A percentile compares a stretch with the other conserved stretches of the same genome.
These are phyloP conservation scores for Tribolium freemani DNA, from an alignment of 2,888 invertebrate genomes.

Conservation along the genomic window DNA sequence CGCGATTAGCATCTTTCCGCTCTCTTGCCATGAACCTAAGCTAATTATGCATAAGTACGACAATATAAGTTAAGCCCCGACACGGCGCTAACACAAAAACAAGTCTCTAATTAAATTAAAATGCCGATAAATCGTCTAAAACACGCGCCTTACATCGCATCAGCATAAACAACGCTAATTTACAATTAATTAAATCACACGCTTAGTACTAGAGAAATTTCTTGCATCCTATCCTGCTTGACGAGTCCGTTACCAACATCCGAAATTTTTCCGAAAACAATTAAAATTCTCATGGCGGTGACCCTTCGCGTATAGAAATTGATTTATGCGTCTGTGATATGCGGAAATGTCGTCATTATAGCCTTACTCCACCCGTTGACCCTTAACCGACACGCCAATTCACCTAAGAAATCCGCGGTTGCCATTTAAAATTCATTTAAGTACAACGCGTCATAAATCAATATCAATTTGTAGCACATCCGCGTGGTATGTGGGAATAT, in stretches of 20 bases:
- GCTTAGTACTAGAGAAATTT: constrained; percentile 1
- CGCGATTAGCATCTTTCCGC: not conserved
- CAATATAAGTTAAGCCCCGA: constrained; percentile 1
- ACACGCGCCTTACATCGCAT: constrained; percentile 43
- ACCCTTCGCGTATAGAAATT: constrained; percentile 29
- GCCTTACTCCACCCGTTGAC: constrained; percentile 45
- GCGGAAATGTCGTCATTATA: constrained; percentile 45
- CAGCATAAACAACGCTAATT: constrained; percentile 42
- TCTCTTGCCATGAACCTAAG: not conserved
- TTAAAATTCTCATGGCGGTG: not conserved
- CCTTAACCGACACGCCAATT: constrained; percentile 44
- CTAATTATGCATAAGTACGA: not conserved
- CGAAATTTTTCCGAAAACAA: too few relatives aligned
- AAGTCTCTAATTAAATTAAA: constrained; percentile 45
- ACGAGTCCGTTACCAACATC: not conserved
- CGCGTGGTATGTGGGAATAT: constrained; percentile 60
- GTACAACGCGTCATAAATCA: constrained; percentile 55
- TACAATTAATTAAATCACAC: constrained; percentile 42
- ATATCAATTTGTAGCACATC: constrained; percentile 61
- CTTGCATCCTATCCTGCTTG: not conserved
- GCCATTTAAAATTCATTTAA: constrained; percentile 49
- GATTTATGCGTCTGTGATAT: constrained; percentile 45
- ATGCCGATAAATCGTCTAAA: constrained; percentile 42
- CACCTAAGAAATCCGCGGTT: constrained; percentile 41
- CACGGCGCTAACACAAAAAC: constrained; percentile 38